Evolutionary conservation across 2,888 invertebrate species (phyloP), one percentile per base, ranked within the genome.

Genomic region (Lamellibrachia columna): DNA sequence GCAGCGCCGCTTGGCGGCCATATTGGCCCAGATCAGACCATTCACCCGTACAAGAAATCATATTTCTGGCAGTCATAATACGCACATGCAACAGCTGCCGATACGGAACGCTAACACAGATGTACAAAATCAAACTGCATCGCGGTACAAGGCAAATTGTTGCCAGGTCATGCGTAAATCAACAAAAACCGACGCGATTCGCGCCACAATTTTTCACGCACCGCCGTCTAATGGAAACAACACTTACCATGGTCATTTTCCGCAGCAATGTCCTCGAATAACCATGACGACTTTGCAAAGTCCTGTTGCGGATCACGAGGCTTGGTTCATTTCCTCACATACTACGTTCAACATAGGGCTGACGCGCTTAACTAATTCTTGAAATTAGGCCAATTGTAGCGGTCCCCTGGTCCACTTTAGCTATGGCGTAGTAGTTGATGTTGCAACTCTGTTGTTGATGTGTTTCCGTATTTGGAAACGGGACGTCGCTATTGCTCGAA

Each of bases 171-270:
- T 4, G 75, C 75, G 75, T 75, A n/a, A 75, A 75, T 75, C 22
- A 75, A 75, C 75, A 22, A 75, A 75, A 75, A 75, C 75, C 11
- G 75, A 11, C 75, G 75, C 75, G 75, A 75, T 75, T 75, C 75
- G 75, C 75, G 75, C 75, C 75, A 75, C 75, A 75, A 75, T 75
- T 75, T 40, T 75, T 75, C 75, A 75, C 75, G 75, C 75, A 75
- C 75, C 75, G 75, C 75, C 75, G 75, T 22, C 75, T 22, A 75
- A 75, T 75, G 22, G 22, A 75, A 75, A 75, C 75, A 75, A 75
- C 75, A 75, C 75, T n/a, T 75, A 75, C 75, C 75, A 75, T 75
- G 75, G 75, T 75, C 75, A 75, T 75, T 75, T 75, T 75, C 75
- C 75, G 75, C 75, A 11, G 75, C 75, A 75, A 75, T 75, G 75